Evolutionary conservation across 2,888 invertebrate species (phyloP).

Genomic region (Gari tellinella): DNA sequence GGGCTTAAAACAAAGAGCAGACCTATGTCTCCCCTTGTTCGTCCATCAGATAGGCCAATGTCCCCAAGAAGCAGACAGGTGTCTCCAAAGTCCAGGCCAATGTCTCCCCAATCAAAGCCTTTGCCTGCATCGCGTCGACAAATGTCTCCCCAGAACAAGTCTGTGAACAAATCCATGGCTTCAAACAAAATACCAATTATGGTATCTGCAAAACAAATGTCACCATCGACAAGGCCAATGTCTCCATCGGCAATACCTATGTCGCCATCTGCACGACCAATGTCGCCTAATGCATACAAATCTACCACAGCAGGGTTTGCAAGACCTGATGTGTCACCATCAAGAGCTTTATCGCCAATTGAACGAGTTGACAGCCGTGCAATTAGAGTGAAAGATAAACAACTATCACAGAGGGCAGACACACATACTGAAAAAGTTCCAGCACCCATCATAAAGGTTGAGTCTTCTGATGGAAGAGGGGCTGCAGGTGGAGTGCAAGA

Average conservation of each 20-base stretch:
- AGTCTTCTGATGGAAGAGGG: conserved; percentile 11
- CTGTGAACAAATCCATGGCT: conserved; percentile 18
- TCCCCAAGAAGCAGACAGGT: conserved; percentile 20
- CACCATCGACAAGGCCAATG: conserved; percentile 17
- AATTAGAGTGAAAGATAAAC: not conserved
- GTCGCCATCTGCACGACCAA: conserved; percentile 37
- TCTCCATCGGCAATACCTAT: conserved; percentile 25
- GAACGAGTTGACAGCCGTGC: not conserved
- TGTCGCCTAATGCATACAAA: conserved; percentile 47
- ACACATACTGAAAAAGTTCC: not conserved
- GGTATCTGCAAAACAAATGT: conserved; percentile 16
- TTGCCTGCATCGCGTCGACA: not conserved
- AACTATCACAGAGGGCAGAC: not conserved
- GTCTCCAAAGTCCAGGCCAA: conserved; percentile 15
- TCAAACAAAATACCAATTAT: conserved; percentile 19
- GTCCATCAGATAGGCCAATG: conserved; percentile 4
- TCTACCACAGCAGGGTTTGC: conserved; percentile 13
- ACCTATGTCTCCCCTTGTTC: conserved; percentile 16
- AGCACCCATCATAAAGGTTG: conserved; percentile 1
- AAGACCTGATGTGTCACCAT: not conserved
- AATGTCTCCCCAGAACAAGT: conserved; percentile 20
- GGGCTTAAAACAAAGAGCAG: not conserved
- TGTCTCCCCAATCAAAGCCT: conserved; percentile 29
- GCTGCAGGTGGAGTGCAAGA: conserved; percentile 14
- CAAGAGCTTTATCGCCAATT: conserved; percentile 19